A percentile compares a stretch with the other conserved stretches of the same genome.
phyloP scores from a whole-genome alignment of 2,888 invertebrate species.

The Nemoura dubitans region DNA sequence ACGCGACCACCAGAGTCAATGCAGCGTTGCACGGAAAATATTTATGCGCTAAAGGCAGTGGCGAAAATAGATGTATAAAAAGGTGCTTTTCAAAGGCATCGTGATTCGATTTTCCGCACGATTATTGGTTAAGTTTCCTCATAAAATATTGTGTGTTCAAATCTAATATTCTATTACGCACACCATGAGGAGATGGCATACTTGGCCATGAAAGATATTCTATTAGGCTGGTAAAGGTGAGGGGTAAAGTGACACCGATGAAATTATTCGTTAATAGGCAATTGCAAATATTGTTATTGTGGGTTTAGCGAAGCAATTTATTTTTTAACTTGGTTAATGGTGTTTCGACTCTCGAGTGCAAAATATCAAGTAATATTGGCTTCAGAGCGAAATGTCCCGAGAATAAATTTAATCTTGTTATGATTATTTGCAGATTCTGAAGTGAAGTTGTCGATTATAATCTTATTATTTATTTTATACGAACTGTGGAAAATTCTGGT shows the following conservation, averaged over 20 bases:
- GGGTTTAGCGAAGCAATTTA: not conserved
- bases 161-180: not conserved
- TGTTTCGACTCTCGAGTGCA: not conserved
- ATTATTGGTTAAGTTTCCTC: not conserved
- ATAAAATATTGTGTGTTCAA: not conserved
- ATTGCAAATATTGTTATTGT: not conserved
- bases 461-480: no score
- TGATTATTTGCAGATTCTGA: no score
- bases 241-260: no score
- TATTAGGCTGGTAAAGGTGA: no score
- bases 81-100: not conserved
- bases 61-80: not conserved
- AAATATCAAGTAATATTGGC: no score
- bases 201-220: no score
- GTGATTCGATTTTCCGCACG: not conserved
- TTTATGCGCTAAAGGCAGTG: not conserved
- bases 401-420: no score
- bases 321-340: not conserved
- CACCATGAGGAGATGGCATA: not conserved
- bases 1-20: no score
- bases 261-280: not conserved
- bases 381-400: no score
- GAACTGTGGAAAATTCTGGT: no score
- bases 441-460: no score
- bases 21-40: not conserved